Evolutionary conservation across 2,113 vertebrate genomes (phyloP).

Genomic region (Rhizomys pruinosus): DNA sequence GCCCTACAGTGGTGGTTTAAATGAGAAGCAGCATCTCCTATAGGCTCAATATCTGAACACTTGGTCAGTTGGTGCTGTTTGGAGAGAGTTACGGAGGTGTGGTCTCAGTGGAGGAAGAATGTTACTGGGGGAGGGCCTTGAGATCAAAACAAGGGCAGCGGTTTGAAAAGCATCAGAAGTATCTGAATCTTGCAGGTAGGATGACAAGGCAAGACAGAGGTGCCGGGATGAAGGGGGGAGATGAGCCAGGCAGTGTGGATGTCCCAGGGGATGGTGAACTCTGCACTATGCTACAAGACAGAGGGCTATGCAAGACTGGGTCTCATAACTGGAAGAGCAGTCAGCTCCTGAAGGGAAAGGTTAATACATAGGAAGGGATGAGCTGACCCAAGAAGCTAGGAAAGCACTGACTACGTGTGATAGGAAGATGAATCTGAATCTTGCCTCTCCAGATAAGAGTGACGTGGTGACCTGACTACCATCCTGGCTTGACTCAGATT

Average conservation of each 20-base stretch:
- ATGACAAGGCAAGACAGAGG: not conserved
- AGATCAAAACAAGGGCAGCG: not conserved
- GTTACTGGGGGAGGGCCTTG: not conserved
- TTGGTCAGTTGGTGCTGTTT: too few species aligned
- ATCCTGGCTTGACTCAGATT: not conserved
- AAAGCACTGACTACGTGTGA: not conserved
- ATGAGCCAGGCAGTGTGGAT: not conserved
- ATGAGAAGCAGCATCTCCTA: not conserved
- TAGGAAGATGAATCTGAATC: not conserved
- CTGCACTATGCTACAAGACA: not conserved
- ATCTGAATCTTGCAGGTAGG: not conserved
- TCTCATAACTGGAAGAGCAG: not conserved
- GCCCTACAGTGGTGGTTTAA: not conserved
- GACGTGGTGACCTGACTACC: not conserved
- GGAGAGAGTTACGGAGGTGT: too few species aligned
- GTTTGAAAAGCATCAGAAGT: not conserved
- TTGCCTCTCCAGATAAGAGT: not conserved
- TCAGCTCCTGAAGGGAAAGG: not conserved
- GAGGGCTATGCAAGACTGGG: not conserved
- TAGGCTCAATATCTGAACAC: not conserved
- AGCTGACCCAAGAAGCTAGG: not conserved
- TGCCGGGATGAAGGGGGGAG: too few species aligned
- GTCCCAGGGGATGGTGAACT: not conserved
- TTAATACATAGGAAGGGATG: not conserved
- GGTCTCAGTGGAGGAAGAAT: too few species aligned